Conservation (phyloP, 2,797 vertebrate species). For the Acridotheres tristis region DNA sequence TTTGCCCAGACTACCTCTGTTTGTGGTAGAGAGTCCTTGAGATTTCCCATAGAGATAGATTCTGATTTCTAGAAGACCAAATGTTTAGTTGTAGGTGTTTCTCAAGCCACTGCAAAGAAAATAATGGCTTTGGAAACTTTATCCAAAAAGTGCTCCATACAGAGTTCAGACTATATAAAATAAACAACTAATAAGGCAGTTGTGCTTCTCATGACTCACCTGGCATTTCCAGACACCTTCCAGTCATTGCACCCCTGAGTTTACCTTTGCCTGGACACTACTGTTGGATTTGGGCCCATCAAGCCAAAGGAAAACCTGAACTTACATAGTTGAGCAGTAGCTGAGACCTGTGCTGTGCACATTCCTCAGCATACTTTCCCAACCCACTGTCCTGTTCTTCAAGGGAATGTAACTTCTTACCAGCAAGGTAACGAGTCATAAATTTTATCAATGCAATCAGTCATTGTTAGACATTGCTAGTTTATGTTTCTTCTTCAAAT, state of each 20-base stretch:
- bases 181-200: neutral
- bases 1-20: neutral
- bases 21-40: neutral
- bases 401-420: neutral
- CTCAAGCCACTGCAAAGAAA: neutral
- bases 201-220: neutral
- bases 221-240: neutral
- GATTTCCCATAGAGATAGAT: neutral
- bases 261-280: neutral
- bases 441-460: neutral
- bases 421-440: neutral
- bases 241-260: neutral
- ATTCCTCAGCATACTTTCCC: rapidly evolving
- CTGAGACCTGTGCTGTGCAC: neutral
- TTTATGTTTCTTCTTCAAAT: neutral
- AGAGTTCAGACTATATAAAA: neutral
- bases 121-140: neutral
- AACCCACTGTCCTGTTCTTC: neutral
- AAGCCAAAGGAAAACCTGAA: neutral
- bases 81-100: neutral
- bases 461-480: neutral
- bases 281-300: neutral
- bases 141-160: neutral
- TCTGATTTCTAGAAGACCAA: neutral
- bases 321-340: neutral